Base-by-base conservation (phyloP, 2,888 invertebrate genomes). In the Stictocephala bisonia region DNA sequence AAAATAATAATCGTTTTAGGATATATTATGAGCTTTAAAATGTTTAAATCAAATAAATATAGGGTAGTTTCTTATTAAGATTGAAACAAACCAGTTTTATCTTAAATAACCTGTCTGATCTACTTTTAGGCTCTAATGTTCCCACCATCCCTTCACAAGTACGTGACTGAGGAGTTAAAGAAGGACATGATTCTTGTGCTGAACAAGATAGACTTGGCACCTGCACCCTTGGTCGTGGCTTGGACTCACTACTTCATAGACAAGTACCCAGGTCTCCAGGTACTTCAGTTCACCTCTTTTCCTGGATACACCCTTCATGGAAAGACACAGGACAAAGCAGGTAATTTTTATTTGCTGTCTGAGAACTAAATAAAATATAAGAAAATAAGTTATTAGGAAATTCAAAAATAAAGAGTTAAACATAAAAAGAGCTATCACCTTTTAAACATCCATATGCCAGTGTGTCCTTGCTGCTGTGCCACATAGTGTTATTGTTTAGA, bases 141-240 rank as follows among this genome's bases (percentile, higher is more conserved):
- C 83, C 96, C 97, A 0, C 96, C 97, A 0, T 92, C 93, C 1
- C 86, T 98, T 0, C 96, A 96, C 83, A 85, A 90, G 9, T 91
- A 94, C 82, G 89, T 96, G 4, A 90, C 90, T 0, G 86, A 90
- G 1, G 88, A 88, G 0, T 85, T 94, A 58, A 88, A 90, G n/a
- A 96, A 96, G 82, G 88, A 92, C 51, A 91, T 97, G 85, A 93
- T 98, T 75, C 82, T 98, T 11, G 90, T 97, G 0, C 83, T 98
- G 9, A 98, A 98, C 84, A 98, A 98, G 86, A 90, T 96, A 40
- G 98, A 98, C 84, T 84, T 97, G 77, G 94, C 93, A 0, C 92
- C 94, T 0, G 88, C 95, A 0, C 83, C 90, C 0, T 86, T 94
- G 24, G 95, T 95, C 9, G 88, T 93, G 0, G 96, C 94, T 0